A percentile compares a stretch with the other conserved stretches of the same genome.
Evolutionary conservation across 2,797 vertebrate genomes (phyloP).

Genomic region (Falco concolor): DNA sequence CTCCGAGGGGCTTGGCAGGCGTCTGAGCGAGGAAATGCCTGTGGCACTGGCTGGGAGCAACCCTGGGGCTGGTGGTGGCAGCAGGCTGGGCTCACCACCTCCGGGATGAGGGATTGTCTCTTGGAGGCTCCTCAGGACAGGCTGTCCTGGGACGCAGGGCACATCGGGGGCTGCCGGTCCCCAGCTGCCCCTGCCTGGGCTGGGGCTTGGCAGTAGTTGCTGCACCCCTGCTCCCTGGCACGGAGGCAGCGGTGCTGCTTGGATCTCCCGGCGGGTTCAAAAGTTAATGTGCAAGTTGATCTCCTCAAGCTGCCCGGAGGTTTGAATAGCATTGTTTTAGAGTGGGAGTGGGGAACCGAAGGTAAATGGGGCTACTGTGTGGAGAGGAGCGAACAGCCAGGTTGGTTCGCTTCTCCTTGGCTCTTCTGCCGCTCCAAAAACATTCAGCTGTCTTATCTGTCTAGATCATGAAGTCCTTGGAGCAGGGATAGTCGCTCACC

Average conservation of each 20-base stretch:
- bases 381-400: not conserved
- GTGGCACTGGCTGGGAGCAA: conserved; percentile 6
- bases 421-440: not conserved
- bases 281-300: conserved; percentile 13
- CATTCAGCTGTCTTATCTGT: not conserved
- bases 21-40: conserved; percentile 39
- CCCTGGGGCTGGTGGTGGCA: not conserved
- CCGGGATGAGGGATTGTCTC: not conserved
- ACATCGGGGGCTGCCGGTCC: not conserved
- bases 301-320: not conserved
- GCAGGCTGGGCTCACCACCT: not conserved
- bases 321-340: not conserved
- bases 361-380: not conserved
- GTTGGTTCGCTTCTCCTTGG: not conserved
- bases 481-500: not conserved
- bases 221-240: not conserved
- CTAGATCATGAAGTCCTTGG: not conserved
- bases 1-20: not conserved
- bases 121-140: not conserved
- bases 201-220: not conserved
- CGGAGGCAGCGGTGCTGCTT: not conserved
- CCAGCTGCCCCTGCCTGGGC: not conserved
- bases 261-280: not conserved
- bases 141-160: not conserved
- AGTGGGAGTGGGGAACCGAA: not conserved